These are phyloP conservation scores for Chinchilla lanigera DNA, from an alignment of 2,113 vertebrate species.

Conservation along the genomic window DNA sequence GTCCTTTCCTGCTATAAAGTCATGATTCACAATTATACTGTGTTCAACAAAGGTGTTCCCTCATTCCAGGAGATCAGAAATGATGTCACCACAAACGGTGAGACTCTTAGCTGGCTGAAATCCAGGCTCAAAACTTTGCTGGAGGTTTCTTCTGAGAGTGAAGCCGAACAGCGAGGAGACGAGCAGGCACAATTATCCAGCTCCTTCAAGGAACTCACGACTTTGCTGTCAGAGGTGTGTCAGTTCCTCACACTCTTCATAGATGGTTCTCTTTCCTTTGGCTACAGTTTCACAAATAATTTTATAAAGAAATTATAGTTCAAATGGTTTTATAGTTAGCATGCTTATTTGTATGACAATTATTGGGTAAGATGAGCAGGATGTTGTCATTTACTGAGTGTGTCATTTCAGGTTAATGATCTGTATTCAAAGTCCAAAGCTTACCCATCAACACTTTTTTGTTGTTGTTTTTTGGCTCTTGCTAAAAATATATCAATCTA, in stretches of 20 bases:
- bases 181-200: conserved; percentile 90
- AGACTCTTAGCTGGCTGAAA: conserved; percentile 92
- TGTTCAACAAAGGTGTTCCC: conserved; percentile 38
- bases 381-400: neutral
- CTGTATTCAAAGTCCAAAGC: neutral
- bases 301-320: neutral
- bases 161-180: conserved; percentile 89
- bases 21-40: neutral
- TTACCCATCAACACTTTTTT: neutral
- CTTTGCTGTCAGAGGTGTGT: conserved; percentile 91
- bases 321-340: neutral
- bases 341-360: neutral
- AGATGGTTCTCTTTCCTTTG: neutral
- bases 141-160: conserved; percentile 89
- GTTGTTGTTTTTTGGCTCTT: neutral
- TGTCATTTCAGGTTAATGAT: neutral
- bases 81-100: conserved; percentile 86
- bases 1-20: neutral
- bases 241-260: neutral
- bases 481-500: neutral
- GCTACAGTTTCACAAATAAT: neutral
- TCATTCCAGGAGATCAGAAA: conserved; percentile 88
- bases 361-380: neutral
- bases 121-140: conserved; percentile 89
- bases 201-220: conserved; percentile 88